These are phyloP conservation scores for Aulostomus chinensis DNA, from an alignment of 2,797 vertebrate species.

Conservation along the genomic window DNA sequence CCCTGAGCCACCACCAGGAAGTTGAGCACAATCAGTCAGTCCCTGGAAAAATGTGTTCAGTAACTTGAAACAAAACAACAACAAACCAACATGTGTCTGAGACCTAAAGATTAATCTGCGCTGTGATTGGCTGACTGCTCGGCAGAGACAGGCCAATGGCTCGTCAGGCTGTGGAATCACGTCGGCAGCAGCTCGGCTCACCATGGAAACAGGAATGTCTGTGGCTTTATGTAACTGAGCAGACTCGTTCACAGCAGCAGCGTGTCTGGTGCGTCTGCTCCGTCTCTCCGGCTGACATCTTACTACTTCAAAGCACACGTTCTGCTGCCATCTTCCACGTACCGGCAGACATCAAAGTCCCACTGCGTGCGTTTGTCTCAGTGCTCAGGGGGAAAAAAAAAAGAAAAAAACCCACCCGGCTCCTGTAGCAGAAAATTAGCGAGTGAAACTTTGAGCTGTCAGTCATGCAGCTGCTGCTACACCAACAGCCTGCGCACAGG, in stretches of 20 bases:
- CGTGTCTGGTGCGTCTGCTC: constrained; percentile 33
- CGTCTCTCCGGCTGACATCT: constrained; percentile 18
- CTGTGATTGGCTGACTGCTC: constrained; percentile 38
- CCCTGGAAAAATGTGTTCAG: constrained; percentile 7
- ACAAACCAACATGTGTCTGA: constrained; percentile 19
- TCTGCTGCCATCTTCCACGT: constrained; percentile 2
- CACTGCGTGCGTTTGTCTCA: background rate
- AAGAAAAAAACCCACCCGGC: no score
- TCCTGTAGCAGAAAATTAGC: no score
- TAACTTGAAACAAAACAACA: background rate
- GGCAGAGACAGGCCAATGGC: constrained; percentile 48
- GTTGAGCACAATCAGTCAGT: background rate
- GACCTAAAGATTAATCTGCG: constrained; percentile 7
- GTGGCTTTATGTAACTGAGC: constrained; percentile 42
- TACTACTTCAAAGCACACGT: constrained; percentile 8
- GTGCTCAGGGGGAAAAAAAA: no score
- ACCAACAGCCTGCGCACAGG: no score
- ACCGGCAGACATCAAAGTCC: constrained; percentile 29
- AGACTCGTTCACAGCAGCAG: constrained; percentile 27
- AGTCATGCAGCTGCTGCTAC: no score
- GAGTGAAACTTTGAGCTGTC: no score
- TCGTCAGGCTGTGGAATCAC: constrained; percentile 8
- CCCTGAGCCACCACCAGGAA: no score
- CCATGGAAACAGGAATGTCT: constrained; percentile 66
- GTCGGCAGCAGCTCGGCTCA: constrained; percentile 18